Conservation (phyloP, 2,113 vertebrate genomes). For the Rhabdornis inornatus region DNA sequence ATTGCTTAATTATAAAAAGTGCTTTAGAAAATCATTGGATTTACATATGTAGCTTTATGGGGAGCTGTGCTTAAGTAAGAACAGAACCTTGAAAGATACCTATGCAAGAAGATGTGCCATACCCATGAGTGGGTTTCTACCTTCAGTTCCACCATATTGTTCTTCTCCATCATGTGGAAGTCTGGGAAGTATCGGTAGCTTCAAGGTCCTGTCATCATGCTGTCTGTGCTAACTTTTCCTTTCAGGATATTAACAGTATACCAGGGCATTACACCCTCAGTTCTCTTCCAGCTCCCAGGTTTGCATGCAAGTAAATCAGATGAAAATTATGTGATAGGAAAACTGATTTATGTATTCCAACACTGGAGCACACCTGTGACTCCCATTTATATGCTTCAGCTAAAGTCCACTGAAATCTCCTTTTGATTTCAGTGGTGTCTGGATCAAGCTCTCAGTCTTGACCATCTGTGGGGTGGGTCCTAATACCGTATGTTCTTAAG, state of each 20-base stretch:
- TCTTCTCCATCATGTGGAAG: background rate
- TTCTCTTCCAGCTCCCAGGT: conserved; percentile 65
- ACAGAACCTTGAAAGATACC: background rate
- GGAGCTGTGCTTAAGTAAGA: background rate
- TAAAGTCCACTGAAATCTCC: background rate
- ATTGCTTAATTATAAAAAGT: background rate
- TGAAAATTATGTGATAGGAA: background rate
- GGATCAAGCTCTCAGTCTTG: background rate
- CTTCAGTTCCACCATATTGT: background rate
- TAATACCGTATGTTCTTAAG: background rate
- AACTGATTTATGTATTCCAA: background rate
- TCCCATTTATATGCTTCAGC: background rate
- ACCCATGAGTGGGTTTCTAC: background rate
- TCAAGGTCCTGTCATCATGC: background rate
- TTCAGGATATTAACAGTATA: conserved; percentile 69
- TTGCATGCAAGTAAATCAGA: conserved; percentile 72
- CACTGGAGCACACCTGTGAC: background rate
- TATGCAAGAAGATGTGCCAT: background rate
- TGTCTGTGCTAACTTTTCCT: background rate
- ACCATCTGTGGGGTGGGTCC: background rate
- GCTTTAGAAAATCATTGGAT: background rate
- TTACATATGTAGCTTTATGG: background rate
- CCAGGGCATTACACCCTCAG: conserved; percentile 71
- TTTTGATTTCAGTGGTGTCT: background rate
- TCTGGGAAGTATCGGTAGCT: background rate